These are phyloP conservation scores for Manis crassicaudata DNA, from an alignment of 2,797 vertebrate species.

Conservation along the genomic window DNA sequence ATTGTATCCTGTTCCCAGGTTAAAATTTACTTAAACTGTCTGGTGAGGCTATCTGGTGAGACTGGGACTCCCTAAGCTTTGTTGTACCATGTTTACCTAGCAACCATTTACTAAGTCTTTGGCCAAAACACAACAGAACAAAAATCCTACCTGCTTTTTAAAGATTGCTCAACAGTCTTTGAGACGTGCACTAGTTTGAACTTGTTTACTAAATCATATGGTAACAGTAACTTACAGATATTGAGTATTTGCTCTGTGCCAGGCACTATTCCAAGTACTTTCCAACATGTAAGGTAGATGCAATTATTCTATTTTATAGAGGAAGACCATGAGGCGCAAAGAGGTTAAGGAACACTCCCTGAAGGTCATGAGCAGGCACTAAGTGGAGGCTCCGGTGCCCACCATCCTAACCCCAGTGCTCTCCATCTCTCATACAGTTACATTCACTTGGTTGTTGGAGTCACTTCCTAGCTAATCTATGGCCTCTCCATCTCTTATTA, in stretches of 20 bases:
- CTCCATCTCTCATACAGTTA: not conserved
- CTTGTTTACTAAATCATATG: not conserved
- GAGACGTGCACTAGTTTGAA: not conserved
- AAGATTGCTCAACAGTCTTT: conserved; percentile 7
- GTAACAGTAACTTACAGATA: not conserved
- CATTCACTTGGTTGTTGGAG: not conserved
- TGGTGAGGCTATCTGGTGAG: not conserved
- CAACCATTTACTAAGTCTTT: not conserved
- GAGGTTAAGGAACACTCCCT: not conserved
- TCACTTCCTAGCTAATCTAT: not conserved
- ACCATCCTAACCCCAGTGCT: not conserved
- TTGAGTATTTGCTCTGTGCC: not conserved
- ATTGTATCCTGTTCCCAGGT: not conserved
- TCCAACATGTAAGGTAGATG: not conserved
- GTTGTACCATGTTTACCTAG: not conserved
- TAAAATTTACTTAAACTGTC: not conserved
- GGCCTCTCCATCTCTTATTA: not conserved
- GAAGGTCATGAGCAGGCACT: not conserved
- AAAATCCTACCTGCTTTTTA: not conserved
- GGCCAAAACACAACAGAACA: not conserved
- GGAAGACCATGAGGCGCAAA: not conserved
- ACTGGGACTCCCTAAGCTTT: not conserved
- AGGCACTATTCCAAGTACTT: not conserved
- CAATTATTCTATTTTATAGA: not conserved
- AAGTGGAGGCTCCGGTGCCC: not conserved